Conservation (phyloP, 2,888 invertebrate species). For the Resseliella maxima region DNA sequence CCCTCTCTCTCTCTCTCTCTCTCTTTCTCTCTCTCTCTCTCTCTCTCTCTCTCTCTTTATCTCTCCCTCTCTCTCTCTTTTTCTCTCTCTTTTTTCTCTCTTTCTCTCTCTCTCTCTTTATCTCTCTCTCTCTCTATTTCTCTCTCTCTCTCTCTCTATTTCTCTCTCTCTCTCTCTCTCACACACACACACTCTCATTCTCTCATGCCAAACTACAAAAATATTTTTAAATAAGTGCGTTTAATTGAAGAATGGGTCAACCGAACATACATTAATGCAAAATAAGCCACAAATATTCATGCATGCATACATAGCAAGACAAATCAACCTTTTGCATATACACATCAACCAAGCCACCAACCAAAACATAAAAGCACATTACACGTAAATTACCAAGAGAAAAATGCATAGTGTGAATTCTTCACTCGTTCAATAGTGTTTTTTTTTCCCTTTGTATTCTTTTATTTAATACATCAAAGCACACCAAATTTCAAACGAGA, state of each 20-base stretch:
- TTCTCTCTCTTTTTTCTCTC: too few species aligned
- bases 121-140: not conserved
- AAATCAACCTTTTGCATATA: constrained; percentile 30
- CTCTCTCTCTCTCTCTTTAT: not conserved
- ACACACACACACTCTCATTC: too few species aligned
- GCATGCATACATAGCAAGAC: constrained; percentile 17
- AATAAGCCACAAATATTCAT: constrained; percentile 37
- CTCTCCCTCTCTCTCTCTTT: too few species aligned
- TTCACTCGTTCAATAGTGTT: not conserved
- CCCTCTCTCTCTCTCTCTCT: not conserved
- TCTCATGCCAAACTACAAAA: constrained; percentile 26
- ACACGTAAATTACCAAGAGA: not conserved
- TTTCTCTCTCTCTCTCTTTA: not conserved
- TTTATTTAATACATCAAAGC: constrained; percentile 39
- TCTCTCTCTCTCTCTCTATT: too few species aligned
- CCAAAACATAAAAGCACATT: constrained; percentile 13
- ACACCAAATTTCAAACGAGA: constrained; percentile 12
- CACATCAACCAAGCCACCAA: not conserved
- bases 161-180: not conserved
- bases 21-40: too few species aligned
- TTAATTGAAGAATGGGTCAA: constrained; percentile 51
- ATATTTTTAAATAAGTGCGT: constrained; percentile 16
- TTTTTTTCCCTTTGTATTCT: constrained; percentile 5
- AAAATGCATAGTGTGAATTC: constrained; percentile 25
- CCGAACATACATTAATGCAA: constrained; percentile 39